A percentile compares a stretch with the other conserved stretches of the same genome.
These are phyloP conservation scores for Limonius californicus DNA, from an alignment of 1,140 invertebrate species.

Conservation along the genomic window DNA sequence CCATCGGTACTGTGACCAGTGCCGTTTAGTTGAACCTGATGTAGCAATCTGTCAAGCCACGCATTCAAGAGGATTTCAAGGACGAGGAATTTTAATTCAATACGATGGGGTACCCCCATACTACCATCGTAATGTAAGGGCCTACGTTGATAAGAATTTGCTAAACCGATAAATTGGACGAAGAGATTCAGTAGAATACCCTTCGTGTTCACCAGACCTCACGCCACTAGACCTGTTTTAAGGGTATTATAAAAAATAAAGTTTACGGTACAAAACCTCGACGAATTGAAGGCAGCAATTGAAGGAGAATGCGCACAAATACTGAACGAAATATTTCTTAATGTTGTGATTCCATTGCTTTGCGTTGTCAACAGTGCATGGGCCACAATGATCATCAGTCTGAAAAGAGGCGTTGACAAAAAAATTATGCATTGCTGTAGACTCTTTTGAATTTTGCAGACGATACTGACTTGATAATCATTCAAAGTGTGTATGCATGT, in stretches of 20 bases:
- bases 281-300: too few relatives aligned
- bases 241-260: neutral
- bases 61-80: neutral
- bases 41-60: neutral
- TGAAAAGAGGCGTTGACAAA: neutral
- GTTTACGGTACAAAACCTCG: neutral
- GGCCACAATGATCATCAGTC: neutral
- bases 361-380: neutral
- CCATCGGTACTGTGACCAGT: too few relatives aligned
- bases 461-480: too few relatives aligned
- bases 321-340: neutral
- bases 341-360: neutral
- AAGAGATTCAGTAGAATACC: too few relatives aligned
- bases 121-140: neutral
- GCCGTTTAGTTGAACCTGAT: too few relatives aligned
- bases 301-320: neutral
- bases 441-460: neutral
- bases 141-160: too few relatives aligned
- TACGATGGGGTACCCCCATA: neutral
- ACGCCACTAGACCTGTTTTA: too few relatives aligned
- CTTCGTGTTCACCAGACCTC: too few relatives aligned
- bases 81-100: neutral
- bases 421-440: neutral
- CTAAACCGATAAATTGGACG: too few relatives aligned
- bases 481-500: too few relatives aligned